phyloP scores from a whole-genome alignment of 2,888 invertebrate species.

The Cosmorhoe ocellata region DNA sequence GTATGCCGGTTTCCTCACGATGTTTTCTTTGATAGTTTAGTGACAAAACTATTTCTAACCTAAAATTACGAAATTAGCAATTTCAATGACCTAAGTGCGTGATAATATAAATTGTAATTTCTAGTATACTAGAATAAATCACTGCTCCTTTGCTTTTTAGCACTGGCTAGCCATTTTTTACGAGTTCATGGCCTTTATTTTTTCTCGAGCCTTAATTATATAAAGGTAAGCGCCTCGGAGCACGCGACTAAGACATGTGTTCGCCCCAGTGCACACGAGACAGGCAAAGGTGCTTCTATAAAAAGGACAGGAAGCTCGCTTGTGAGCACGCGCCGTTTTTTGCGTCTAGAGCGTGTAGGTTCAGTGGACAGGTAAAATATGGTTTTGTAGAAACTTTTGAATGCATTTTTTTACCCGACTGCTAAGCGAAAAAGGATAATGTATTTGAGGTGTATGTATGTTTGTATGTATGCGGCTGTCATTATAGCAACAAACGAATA shows the following conservation, averaged over 20 bases:
- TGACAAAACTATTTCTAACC: too few relatives aligned
- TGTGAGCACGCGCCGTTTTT: conserved; percentile 55
- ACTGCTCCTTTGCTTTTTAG: not conserved
- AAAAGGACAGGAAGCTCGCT: conserved; percentile 59
- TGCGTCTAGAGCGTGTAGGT: conserved; percentile 30
- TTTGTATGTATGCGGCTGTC: too few relatives aligned
- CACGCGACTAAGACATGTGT: conserved; percentile 48
- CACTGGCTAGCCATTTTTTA: not conserved
- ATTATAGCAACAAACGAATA: too few relatives aligned
- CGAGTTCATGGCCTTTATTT: conserved; percentile 9
- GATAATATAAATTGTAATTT: too few relatives aligned
- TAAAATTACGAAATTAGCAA: too few relatives aligned
- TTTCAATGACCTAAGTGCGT: too few relatives aligned
- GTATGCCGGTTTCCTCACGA: too few relatives aligned
- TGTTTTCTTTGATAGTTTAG: too few relatives aligned
- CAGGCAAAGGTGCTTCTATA: conserved; percentile 47
- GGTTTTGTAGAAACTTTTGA: conserved; percentile 20
- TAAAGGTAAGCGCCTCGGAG: conserved; percentile 32
- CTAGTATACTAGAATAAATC: not conserved
- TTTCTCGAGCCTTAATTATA: conserved; percentile 19
- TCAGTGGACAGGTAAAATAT: conserved; percentile 16
- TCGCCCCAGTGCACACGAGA: conserved; percentile 46
- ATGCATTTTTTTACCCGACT: not conserved
- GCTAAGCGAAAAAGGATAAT: too few relatives aligned
- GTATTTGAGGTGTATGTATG: too few relatives aligned